Conservation (phyloP, 2,888 invertebrate genomes). For the Tetropium fuscum region DNA sequence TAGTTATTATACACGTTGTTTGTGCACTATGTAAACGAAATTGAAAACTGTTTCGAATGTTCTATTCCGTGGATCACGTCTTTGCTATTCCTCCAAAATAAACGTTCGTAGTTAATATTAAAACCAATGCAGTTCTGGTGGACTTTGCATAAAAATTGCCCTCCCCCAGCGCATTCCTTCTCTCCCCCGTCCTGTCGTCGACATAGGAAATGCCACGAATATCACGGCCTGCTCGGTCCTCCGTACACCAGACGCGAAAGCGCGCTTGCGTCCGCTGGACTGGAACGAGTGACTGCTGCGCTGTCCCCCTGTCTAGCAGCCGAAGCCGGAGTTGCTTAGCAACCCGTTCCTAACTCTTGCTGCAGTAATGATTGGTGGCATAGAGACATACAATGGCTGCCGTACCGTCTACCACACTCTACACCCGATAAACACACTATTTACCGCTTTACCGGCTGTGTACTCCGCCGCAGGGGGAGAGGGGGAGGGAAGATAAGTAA, state of each 20-base stretch:
- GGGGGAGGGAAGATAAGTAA: slow-evolving; percentile 21
- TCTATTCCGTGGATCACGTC: too few relatives aligned
- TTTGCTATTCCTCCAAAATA: too few relatives aligned
- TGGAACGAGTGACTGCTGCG: slow-evolving; percentile 18
- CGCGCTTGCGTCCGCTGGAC: slow-evolving; percentile 24
- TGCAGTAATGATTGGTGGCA: slow-evolving; percentile 66
- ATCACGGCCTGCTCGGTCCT: slow-evolving; percentile 3
- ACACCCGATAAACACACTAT: slow-evolving; percentile 62
- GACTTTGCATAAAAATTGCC: too few relatives aligned
- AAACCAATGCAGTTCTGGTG: too few relatives aligned
- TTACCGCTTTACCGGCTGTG: slow-evolving; percentile 54
- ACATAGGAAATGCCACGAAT: slow-evolving; percentile 16
- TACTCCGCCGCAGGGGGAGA: slow-evolving; percentile 2
- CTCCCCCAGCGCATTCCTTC: too few relatives aligned
- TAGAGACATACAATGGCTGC: slow-evolving; percentile 65
- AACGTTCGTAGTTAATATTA: too few relatives aligned
- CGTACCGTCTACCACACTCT: slow-evolving; percentile 54
- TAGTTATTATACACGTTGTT: too few relatives aligned
- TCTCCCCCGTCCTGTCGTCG: slow-evolving; percentile 16
- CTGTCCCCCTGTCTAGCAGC: slow-evolving; percentile 27
- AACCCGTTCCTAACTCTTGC: slow-evolving; percentile 65
- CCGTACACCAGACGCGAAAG: neutral
- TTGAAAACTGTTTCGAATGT: too few relatives aligned
- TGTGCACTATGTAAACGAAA: too few relatives aligned
- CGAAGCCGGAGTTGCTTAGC: slow-evolving; percentile 60